Conservation (phyloP, 2,888 invertebrate genomes). For the Phlogophora meticulosa region DNA sequence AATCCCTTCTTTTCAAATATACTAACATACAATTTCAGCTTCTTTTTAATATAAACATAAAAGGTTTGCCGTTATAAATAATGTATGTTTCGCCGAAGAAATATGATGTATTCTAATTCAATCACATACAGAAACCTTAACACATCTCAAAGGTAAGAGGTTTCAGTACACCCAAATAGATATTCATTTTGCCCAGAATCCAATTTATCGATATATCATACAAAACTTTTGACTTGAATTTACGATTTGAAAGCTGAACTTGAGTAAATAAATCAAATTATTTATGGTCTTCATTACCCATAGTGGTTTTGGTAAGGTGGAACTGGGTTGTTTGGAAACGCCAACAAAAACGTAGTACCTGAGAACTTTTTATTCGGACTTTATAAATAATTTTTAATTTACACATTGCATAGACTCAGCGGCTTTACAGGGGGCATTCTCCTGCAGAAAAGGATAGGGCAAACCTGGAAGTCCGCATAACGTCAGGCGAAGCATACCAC, state of each 20-base stretch:
- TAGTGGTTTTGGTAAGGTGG: not conserved
- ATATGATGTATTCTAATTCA: constrained; percentile 20
- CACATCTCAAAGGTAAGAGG: constrained; percentile 13
- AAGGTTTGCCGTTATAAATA: not conserved
- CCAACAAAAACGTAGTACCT: not conserved
- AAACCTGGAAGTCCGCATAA: too few relatives aligned
- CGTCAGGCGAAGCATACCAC: too few relatives aligned
- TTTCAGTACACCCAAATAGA: constrained; percentile 25
- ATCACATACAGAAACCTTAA: constrained; percentile 14
- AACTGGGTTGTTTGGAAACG: not conserved
- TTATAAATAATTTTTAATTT: too few relatives aligned
- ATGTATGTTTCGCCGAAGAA: constrained; percentile 11
- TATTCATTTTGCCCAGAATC: constrained; percentile 26
- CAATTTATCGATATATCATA: constrained; percentile 36
- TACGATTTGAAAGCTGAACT: not conserved
- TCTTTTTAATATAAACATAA: not conserved
- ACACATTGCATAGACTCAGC: too few relatives aligned
- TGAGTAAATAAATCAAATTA: constrained; percentile 34
- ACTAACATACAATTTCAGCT: too few relatives aligned
- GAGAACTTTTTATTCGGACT: too few relatives aligned
- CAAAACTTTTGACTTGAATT: constrained; percentile 42
- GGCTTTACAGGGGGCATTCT: too few relatives aligned
- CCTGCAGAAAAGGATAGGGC: too few relatives aligned
- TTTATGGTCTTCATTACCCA: not conserved
- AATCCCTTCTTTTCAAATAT: not conserved